Percentiles rank a stretch among this genome's conserved stretches.
Conservation (phyloP, 2,888 invertebrate species). For the Keiferia lycopersicella region DNA sequence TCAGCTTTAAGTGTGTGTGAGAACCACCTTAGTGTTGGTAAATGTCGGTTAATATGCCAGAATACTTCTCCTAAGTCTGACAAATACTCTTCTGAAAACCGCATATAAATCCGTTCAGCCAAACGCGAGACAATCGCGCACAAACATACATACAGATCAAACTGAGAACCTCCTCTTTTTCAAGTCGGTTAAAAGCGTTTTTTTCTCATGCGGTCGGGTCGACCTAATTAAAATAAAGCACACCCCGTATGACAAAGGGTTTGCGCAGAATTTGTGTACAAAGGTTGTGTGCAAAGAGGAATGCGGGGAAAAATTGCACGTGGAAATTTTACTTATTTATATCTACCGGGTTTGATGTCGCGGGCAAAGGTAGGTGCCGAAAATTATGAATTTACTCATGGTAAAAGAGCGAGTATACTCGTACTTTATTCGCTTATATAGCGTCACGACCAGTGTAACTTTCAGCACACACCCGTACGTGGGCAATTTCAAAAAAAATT, state of each 20-base stretch:
- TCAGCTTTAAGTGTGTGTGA: too few relatives aligned
- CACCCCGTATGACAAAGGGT: slow-evolving; percentile 11
- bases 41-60: slow-evolving; percentile 13
- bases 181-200: too few relatives aligned
- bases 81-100: too few relatives aligned
- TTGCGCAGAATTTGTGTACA: slow-evolving; percentile 1
- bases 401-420: too few relatives aligned
- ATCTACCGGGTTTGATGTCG: not conserved
- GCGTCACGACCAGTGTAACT: too few relatives aligned
- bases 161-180: too few relatives aligned
- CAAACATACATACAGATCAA: too few relatives aligned
- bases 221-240: slow-evolving; percentile 14
- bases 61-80: slow-evolving; percentile 24
- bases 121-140: too few relatives aligned
- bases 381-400: not conserved
- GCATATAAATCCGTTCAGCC: too few relatives aligned
- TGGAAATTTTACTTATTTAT: not conserved
- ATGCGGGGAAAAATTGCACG: not conserved
- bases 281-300: slow-evolving; percentile 8
- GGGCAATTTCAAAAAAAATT: too few relatives aligned
- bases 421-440: too few relatives aligned
- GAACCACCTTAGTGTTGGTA: not conserved
- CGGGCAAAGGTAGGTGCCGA: not conserved
- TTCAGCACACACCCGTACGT: too few relatives aligned
- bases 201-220: slow-evolving; percentile 1